Evolutionary conservation across 30 jellyfish, hydroid and myxozoan genomes (phyloP), one percentile per base, ranked within the genome.

Genomic region (Rhopilema esculentum): DNA sequence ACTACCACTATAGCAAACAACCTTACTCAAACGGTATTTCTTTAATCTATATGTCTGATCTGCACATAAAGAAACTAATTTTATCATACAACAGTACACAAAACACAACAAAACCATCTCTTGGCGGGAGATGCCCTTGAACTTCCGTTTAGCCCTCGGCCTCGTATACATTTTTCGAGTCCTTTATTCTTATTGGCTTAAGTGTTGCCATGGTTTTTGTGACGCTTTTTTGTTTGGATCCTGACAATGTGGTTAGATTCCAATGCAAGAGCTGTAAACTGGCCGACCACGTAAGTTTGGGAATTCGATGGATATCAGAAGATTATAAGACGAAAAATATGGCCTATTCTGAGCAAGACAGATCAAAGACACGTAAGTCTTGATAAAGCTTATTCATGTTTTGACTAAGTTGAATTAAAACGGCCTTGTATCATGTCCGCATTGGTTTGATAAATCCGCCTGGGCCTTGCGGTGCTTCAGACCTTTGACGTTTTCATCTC

Each of bases 181-280:
- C 9, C 40, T 20, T n/a, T 64, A 0, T 16, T 19, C 65, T 26
- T 19, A 78, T 61, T 78, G 88, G 79, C 57, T 23, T 8, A 49
- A 50, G 16, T n/a, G 88, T 78, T 57, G 32, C 88, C 66, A 78
- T 78, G 79, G 88, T 78, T 78, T 57, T 78, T 78, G 88, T 62
- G 88, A 78, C 88, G 88, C 88, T 78, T 57, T 78, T 61, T 53
- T 75, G 53, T 78, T 32, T 26, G 81, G 69, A n/a, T 40, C 28
- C 49, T 15, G 72, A 40, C 57, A 40, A 40, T 40, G 57, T 40
- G 57, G 57, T 40, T 40, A 40, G 57, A 40, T 40, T 6, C 57
- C 57, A 40, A 40, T 40, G 57, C 57, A 40, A 40, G 57, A 12
- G 12, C 12, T 40, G 57, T 40, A 12, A 40, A 2, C 12, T 6